Conservation (phyloP, 2,797 vertebrate species). For the Cynodonichthys magdalenae region DNA sequence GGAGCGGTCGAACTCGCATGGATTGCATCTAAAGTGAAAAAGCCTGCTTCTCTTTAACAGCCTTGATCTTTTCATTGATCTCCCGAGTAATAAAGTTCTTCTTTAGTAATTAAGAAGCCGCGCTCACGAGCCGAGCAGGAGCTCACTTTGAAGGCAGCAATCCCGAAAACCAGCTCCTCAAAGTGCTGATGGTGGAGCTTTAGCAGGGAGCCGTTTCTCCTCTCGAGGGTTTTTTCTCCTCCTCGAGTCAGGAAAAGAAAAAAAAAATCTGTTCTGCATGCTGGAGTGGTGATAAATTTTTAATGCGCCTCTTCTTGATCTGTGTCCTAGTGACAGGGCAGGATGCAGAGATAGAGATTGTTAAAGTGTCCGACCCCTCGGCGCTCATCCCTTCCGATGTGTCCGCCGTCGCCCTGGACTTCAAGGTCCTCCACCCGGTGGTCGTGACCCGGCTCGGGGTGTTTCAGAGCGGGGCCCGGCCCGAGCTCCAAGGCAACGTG, state of each 20-base stretch:
- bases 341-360: slow-evolving; percentile 88
- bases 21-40: slow-evolving; percentile 53
- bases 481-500: slow-evolving; percentile 88
- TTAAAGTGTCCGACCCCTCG: slow-evolving; percentile 80
- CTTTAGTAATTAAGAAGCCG: slow-evolving; percentile 76
- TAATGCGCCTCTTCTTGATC: slow-evolving; percentile 7
- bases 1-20: slow-evolving; percentile 44
- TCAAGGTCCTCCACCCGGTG: slow-evolving; percentile 93
- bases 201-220: slow-evolving; percentile 16
- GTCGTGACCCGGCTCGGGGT: slow-evolving; percentile 94
- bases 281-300: slow-evolving; percentile 33
- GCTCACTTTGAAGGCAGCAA: slow-evolving; percentile 52
- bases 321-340: slow-evolving; percentile 68
- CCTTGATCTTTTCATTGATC: slow-evolving; percentile 77
- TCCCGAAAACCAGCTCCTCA: slow-evolving; percentile 45
- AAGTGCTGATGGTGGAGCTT: slow-evolving; percentile 69
- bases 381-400: slow-evolving; percentile 81
- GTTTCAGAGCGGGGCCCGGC: slow-evolving; percentile 80
- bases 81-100: slow-evolving; percentile 72
- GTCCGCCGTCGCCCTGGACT: slow-evolving; percentile 88
- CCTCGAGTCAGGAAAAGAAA: background rate
- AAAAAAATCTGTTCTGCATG: slow-evolving; percentile 43
- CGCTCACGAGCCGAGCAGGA: slow-evolving; percentile 29
- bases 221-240: slow-evolving; percentile 7
- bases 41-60: slow-evolving; percentile 53